phyloP scores from a whole-genome alignment of 2,113 vertebrate genomes.

The Bettongia penicillata region DNA sequence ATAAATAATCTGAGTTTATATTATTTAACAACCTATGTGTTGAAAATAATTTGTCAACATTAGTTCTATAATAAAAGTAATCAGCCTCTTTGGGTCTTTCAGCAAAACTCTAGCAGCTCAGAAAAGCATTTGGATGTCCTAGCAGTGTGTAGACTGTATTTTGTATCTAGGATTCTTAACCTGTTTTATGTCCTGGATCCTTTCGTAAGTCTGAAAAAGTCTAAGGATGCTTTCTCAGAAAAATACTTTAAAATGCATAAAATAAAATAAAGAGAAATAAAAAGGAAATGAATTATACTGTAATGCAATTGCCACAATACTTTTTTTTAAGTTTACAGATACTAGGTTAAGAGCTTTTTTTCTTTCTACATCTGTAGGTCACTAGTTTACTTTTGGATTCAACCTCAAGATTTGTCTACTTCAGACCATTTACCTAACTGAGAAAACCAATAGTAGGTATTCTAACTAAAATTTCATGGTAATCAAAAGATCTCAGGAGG shows the following conservation, averaged over 20 bases:
- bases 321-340: neutral
- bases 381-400: neutral
- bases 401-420: neutral
- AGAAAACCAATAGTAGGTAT: neutral
- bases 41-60: neutral
- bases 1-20: slow-evolving; percentile 21
- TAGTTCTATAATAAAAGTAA: neutral
- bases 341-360: neutral
- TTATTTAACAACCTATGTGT: neutral
- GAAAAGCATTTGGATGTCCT: neutral
- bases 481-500: neutral
- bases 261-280: neutral
- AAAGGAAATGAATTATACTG: neutral
- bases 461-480: neutral
- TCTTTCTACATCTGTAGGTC: neutral
- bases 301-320: neutral
- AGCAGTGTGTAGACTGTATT: neutral
- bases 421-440: neutral
- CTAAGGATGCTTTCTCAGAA: neutral
- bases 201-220: neutral
- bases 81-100: neutral
- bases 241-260: neutral
- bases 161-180: neutral
- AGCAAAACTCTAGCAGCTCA: neutral
- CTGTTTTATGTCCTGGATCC: neutral